Evolutionary conservation across 2,113 vertebrate species (phyloP).

Genomic region (Entomyzon cyanotis): DNA sequence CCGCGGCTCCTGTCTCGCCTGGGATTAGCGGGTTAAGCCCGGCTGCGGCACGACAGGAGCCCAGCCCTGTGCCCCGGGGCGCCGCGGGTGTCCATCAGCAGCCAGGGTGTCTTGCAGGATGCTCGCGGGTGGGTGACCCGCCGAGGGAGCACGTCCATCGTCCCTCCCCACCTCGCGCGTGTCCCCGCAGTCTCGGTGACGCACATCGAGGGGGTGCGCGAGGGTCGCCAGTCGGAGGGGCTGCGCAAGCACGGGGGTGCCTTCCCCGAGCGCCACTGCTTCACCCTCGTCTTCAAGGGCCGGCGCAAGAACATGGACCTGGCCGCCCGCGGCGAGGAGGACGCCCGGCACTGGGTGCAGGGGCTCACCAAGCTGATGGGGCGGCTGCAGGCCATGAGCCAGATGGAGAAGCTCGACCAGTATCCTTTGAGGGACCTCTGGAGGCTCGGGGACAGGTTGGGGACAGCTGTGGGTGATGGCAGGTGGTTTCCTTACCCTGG

Average conservation of each 20-base stretch:
- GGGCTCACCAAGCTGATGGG: constrained; percentile 86
- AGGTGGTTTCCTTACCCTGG: constrained; percentile 61
- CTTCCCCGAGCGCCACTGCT: constrained; percentile 82
- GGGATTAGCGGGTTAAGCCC: neutral
- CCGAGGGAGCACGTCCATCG: neutral
- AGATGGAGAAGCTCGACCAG: constrained; percentile 92
- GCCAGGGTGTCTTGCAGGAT: neutral
- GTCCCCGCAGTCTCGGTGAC: constrained; percentile 82
- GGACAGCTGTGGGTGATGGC: rapidly evolving
- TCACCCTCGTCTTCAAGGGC: constrained; percentile 89
- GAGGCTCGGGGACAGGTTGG: neutral
- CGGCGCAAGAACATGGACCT: constrained; percentile 89
- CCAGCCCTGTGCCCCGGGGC: rapidly evolving
- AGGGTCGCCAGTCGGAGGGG: constrained; percentile 90
- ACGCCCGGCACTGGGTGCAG: constrained; percentile 87
- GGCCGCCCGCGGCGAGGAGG: constrained; percentile 77
- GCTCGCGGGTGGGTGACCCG: neutral
- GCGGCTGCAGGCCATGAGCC: constrained; percentile 86
- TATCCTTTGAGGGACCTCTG: constrained; percentile 79
- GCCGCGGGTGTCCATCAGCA: neutral
- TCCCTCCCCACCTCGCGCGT: neutral
- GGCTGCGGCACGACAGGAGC: neutral
- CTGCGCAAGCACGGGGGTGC: constrained; percentile 76
- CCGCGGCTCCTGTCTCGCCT: neutral
- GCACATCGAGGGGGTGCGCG: constrained; percentile 86